Conservation (phyloP, 1,140 invertebrate species). For the Dermatophagoides farinae region DNA sequence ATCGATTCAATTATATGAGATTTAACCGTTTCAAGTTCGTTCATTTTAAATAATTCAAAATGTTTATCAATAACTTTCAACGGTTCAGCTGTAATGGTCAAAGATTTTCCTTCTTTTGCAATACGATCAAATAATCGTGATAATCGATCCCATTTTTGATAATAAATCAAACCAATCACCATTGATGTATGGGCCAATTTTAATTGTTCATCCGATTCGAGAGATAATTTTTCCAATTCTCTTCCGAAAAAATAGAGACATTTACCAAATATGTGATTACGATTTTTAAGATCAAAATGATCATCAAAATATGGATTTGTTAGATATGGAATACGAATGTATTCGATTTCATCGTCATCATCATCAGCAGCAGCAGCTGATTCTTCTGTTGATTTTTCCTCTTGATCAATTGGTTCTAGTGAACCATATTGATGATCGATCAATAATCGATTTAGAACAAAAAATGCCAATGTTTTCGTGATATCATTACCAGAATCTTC, state of each 20-base stretch:
- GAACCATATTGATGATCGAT: constrained; percentile 20
- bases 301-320: constrained; percentile 61
- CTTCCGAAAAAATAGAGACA: constrained; percentile 40
- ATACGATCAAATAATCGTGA: constrained; percentile 22
- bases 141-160: constrained; percentile 42
- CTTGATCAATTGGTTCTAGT: constrained; percentile 6
- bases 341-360: constrained; percentile 28
- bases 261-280: constrained; percentile 48
- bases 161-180: constrained; percentile 34
- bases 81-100: background rate
- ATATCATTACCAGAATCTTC: constrained; percentile 59
- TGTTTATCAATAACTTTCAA: background rate
- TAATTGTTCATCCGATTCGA: constrained; percentile 22
- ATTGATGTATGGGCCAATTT: constrained; percentile 39
- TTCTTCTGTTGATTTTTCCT: background rate
- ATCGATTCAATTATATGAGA: background rate
- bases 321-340: constrained; percentile 43
- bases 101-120: background rate
- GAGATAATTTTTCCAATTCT: constrained; percentile 15
- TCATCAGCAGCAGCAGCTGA: constrained; percentile 26
- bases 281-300: constrained; percentile 58
- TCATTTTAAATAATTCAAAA: background rate
- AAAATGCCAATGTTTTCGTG: constrained; percentile 42
- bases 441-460: constrained; percentile 51
- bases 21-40: background rate